Conservation (phyloP, 2,888 invertebrate genomes). For the Eupithecia pulchellata region DNA sequence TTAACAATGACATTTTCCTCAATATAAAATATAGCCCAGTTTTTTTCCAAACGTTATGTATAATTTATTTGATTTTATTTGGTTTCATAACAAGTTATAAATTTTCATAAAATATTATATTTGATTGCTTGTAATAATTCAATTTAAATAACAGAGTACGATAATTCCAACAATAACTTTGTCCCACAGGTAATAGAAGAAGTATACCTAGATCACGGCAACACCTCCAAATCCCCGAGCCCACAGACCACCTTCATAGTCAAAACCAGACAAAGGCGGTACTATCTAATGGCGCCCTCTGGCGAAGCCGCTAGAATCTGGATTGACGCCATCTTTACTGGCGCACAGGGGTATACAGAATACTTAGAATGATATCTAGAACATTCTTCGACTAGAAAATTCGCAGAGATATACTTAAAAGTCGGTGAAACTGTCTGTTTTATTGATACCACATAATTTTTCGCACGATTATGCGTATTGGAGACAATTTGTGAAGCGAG, state of each 20-base stretch:
- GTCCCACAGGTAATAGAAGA: slow-evolving; percentile 94
- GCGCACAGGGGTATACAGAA: slow-evolving; percentile 93
- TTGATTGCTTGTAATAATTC: too few relatives aligned
- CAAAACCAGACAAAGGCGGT: slow-evolving; percentile 95
- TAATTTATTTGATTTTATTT: too few relatives aligned
- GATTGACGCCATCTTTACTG: slow-evolving; percentile 98
- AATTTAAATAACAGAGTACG: too few relatives aligned
- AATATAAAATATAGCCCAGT: too few relatives aligned
- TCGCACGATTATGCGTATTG: neutral
- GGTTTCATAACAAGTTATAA: too few relatives aligned
- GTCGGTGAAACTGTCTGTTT: neutral
- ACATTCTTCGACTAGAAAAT: too few relatives aligned
- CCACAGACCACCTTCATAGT: slow-evolving; percentile 97
- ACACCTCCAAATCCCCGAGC: slow-evolving; percentile 95
- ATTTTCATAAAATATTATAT: too few relatives aligned
- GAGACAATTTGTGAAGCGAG: neutral
- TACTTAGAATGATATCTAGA: slow-evolving; percentile 64
- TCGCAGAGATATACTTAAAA: neutral
- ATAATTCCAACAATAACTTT: neutral
- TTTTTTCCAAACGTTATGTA: too few relatives aligned
- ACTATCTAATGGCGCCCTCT: slow-evolving; percentile 96
- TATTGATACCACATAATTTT: neutral
- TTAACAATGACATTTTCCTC: too few relatives aligned
- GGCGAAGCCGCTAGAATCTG: slow-evolving; percentile 98
- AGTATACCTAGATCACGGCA: slow-evolving; percentile 97